phyloP scores from a whole-genome alignment of 1,140 invertebrate species.

The Plodia interpunctella region DNA sequence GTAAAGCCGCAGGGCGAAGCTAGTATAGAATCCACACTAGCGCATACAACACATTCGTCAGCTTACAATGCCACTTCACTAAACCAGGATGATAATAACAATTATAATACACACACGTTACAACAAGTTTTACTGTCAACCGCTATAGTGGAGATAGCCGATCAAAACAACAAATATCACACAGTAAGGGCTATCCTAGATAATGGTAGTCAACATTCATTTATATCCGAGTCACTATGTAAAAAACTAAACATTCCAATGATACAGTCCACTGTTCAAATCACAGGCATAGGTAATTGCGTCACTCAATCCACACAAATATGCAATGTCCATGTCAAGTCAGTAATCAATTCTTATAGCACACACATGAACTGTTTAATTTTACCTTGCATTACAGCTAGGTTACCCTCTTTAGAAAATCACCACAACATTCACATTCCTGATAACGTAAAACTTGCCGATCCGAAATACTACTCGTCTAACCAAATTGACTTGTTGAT shows the following conservation, averaged over 20 bases:
- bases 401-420: slow-evolving; percentile 16
- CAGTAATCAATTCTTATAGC: no score
- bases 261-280: slow-evolving; percentile 32
- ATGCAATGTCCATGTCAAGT: slow-evolving; percentile 19
- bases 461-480: background rate
- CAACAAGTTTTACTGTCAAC: slow-evolving; percentile 8
- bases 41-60: no score
- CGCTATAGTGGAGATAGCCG: slow-evolving; percentile 8
- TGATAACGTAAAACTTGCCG: slow-evolving; percentile 8
- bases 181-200: no score
- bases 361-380: slow-evolving; percentile 22
- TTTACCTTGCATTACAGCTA: slow-evolving; percentile 20
- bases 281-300: slow-evolving; percentile 27
- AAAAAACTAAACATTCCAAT: slow-evolving; percentile 24
- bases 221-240: slow-evolving; percentile 20
- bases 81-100: background rate
- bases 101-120: background rate
- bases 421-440: slow-evolving; percentile 14
- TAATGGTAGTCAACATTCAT: slow-evolving; percentile 23
- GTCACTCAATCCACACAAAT: slow-evolving; percentile 25
- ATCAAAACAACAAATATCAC: slow-evolving; percentile 11
- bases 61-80: background rate
- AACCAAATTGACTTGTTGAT: slow-evolving; percentile 20
- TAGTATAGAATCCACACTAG: no score
- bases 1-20: background rate